Base-by-base conservation (phyloP, 1,140 invertebrate genomes). In the Neodiprion fabricii region DNA sequence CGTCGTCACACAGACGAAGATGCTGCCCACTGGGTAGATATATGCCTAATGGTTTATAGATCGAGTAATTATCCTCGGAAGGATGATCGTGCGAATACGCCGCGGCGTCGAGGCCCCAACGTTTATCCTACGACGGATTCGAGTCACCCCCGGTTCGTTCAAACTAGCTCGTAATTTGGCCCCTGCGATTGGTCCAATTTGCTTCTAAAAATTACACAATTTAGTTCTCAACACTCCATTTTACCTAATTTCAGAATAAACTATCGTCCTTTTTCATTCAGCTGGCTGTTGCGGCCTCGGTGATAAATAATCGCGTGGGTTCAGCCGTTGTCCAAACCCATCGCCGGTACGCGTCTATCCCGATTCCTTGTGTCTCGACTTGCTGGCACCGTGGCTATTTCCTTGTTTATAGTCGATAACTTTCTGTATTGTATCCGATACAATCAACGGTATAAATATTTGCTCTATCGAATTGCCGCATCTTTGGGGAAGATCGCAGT, bases 391-490 rank as follows among this genome's bases (percentile, higher is more conserved):
- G 53, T 61, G 53, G 53, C 28, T 61, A 17, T 61, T 61, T 61
- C 53, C 53, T 61, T 61, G 14, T 61, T 61, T 61, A 61, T 61
- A 61, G 53, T 14, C 53, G n/a, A 61, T 61, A 61, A 61, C 53
- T 61, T 61, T 61, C 53, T 61, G 53, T 61, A 61, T 9, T 61
- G 53, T 61, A 9, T 61, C 53, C 53, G 11, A 61, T 61, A 61
- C 53, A 61, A 61, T 61, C 53, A 61, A 61, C 53, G 53, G 53
- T 61, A 61, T 17, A 61, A 61, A 61, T 61, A 61, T 61, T 61
- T 61, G 53, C 9, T 61, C n/a, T 61, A 61, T 61, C 53, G 53
- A 61, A 61, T 61, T 61, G 53, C 53, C 53, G 8, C 11, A 61
- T 61, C 53, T 5, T 40, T 40, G 28, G 28, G 28, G 28, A 40